Evolutionary conservation across 2,888 invertebrate genomes (phyloP).

Genomic region (Ormyrus labotus): DNA sequence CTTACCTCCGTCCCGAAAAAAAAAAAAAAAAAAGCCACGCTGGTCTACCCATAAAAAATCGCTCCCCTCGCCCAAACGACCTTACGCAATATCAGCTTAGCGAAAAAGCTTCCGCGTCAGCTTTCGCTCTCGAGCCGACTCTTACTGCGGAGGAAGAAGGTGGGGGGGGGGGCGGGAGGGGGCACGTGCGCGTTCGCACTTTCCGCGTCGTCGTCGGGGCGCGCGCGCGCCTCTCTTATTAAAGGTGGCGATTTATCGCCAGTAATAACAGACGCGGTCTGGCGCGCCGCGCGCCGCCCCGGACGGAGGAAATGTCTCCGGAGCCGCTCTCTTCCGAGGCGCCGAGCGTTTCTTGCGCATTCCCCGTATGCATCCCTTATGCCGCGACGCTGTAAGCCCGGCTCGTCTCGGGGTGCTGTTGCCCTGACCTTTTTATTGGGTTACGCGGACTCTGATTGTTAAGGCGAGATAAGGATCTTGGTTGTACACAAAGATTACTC

Average conservation of each 20-base stretch:
- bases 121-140: slow-evolving; percentile 37
- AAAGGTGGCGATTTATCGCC: slow-evolving; percentile 75
- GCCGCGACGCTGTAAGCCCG: not conserved
- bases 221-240: slow-evolving; percentile 67
- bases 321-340: slow-evolving; percentile 2
- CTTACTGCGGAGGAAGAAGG: too few species aligned
- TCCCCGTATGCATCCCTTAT: not conserved
- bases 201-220: not conserved
- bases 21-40: too few species aligned
- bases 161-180: too few species aligned
- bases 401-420: too few species aligned
- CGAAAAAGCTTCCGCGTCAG: slow-evolving; percentile 20
- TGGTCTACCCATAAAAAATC: not conserved
- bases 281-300: slow-evolving; percentile 62
- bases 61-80: not conserved
- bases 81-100: not conserved
- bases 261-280: slow-evolving; percentile 73
- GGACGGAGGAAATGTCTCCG: slow-evolving; percentile 53
- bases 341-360: not conserved
- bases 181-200: not conserved
- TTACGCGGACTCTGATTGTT: too few species aligned
- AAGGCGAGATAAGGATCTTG: too few species aligned
- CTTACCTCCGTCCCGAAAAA: too few species aligned
- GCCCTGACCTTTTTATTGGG: too few species aligned
- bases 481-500: too few species aligned